phyloP scores from a whole-genome alignment of 2,797 vertebrate species.

The Limnodromus scolopaceus region DNA sequence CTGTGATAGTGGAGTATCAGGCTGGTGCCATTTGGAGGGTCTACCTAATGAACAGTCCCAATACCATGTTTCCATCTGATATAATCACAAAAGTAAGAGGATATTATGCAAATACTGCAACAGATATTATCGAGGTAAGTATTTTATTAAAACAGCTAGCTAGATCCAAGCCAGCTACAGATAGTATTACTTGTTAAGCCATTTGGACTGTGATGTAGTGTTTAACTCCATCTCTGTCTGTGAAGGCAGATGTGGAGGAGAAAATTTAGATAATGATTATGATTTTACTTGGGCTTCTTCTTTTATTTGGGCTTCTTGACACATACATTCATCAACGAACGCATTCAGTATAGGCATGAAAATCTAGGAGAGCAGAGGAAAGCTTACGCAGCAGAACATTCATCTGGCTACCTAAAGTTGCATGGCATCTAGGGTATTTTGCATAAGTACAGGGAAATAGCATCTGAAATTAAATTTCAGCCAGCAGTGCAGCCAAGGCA shows the following conservation, averaged over 20 bases:
- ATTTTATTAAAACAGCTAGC: not conserved
- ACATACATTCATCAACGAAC: not conserved
- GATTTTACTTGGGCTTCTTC: not conserved
- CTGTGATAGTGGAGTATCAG: conserved; percentile 66
- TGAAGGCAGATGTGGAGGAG: not conserved
- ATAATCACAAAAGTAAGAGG: conserved; percentile 80
- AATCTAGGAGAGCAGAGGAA: not conserved
- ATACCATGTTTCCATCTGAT: conserved; percentile 78
- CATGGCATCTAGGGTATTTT: not conserved
- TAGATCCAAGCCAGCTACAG: not conserved
- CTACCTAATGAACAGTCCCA: conserved; percentile 80
- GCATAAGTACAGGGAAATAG: not conserved
- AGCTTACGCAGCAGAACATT: not conserved
- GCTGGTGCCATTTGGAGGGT: conserved; percentile 81
- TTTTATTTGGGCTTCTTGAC: conserved; percentile 6
- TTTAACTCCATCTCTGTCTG: not conserved
- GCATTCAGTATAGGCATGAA: not conserved
- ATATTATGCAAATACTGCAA: conserved; percentile 81
- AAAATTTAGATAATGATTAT: not conserved
- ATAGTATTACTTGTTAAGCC: not conserved
- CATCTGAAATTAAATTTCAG: conserved; percentile 28
- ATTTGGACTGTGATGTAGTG: not conserved
- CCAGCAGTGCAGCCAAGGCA: not conserved
- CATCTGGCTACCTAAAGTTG: not conserved
- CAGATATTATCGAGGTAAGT: conserved; percentile 84